Evolutionary conservation across 2,888 invertebrate genomes (phyloP), one percentile per base, ranked within the genome.

Genomic region (Prosapia bicincta): DNA sequence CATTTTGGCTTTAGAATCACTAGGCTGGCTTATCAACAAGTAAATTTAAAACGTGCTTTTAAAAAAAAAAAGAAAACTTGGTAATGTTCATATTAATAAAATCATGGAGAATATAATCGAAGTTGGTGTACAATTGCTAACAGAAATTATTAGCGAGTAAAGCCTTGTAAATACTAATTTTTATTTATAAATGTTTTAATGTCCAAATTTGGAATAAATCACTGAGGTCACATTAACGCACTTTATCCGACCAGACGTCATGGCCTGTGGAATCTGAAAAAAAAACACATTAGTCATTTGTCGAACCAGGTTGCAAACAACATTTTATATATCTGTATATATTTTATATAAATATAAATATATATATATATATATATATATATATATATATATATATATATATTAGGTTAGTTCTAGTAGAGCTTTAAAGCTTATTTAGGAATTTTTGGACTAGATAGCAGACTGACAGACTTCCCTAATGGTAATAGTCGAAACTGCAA

Each of bases 221-320:
- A 32, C 38, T 38, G 38, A 70, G 70, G 43, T 43, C 43, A 38
- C 38, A 70, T 43, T 32, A 70, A 43, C 25, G n/a, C 30, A 70
- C 70, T 70, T n/a, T 70, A 70, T 25, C 79, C 88, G 86, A 87
- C 87, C 89, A 89, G 90, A 88, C 89, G 91, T 91, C 91, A 91
- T 91, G 91, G 91, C 90, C 91, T 91, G 88, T 91, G 91, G 88
- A 91, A 91, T 88, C 91, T 91, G 87, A 7, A 85, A 85, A 26
- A 74, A 24, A 66, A 25, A 25, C 13, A 3, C 20, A 23, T n/a
- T n/a, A n/a, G n/a, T n/a, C n/a, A n/a, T n/a, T n/a, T n/a, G n/a
- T n/a, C n/a, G n/a, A n/a, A n/a, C n/a, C n/a, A n/a, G n/a, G n/a
- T n/a, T n/a, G n/a, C n/a, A n/a, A n/a, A n/a, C n/a, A n/a, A n/a